These are phyloP conservation scores for Micronisus gabar DNA, from an alignment of 2,113 vertebrate species.

Conservation along the genomic window DNA sequence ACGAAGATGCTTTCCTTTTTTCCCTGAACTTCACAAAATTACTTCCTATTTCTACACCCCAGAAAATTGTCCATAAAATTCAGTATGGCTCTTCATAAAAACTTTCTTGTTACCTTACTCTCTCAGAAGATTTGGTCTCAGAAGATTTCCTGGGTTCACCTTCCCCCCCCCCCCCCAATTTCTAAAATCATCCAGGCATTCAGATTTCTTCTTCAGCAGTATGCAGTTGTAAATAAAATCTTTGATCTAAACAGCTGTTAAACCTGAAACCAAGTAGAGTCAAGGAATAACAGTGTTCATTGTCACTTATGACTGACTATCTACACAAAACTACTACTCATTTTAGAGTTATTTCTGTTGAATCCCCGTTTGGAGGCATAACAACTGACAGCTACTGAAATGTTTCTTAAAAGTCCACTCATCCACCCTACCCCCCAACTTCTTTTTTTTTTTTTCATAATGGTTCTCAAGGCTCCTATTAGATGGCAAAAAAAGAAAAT, in stretches of 20 bases:
- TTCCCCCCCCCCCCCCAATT: rapidly evolving
- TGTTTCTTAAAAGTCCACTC: neutral
- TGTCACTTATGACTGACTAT: neutral
- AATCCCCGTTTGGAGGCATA: neutral
- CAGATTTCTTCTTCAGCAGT: neutral
- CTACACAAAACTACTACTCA: neutral
- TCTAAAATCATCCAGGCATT: neutral
- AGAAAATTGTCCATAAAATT: neutral
- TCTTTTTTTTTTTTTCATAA: neutral
- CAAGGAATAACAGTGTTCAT: neutral
- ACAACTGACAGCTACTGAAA: neutral
- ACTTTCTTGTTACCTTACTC: neutral
- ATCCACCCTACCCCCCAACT: neutral
- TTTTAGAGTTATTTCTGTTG: neutral
- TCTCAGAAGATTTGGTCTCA: neutral
- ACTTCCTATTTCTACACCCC: neutral
- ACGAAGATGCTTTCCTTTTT: neutral
- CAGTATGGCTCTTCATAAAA: neutral
- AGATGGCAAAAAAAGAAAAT: neutral
- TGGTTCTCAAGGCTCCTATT: neutral
- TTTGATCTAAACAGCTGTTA: neutral
- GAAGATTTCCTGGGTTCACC: too few relatives aligned
- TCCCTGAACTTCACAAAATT: neutral
- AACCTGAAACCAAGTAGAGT: neutral
- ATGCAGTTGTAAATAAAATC: neutral